Evolutionary conservation across 2,888 invertebrate species (phyloP), one percentile per base, ranked within the genome.

Genomic region (Baccha elongata): DNA sequence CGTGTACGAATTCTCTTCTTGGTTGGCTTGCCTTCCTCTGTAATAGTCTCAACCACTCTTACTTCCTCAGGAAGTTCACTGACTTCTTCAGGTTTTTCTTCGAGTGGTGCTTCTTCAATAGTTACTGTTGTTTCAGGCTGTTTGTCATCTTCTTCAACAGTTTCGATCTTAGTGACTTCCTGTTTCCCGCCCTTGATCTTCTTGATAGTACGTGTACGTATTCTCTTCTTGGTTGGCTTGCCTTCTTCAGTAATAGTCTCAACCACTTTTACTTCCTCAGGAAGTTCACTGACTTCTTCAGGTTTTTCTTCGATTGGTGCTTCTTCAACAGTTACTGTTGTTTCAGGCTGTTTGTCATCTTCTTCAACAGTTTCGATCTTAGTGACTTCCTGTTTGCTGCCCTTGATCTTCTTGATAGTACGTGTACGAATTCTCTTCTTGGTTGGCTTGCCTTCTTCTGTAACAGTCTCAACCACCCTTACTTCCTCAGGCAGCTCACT

Each of bases 381-480:
- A 8, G 87, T 87, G 13, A 86, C 73, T 79, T 87, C 86, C 80
- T 86, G 86, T 73, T 86, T 86, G 7, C 81, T 80, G 5, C 87
- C 87, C 67, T 83, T 85, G 67, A 87, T 84, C 72, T 87, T 89
- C 76, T 88, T 89, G 32, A 89, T 88, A 0, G 87, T 85, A 3
- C 88, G 88, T 69, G 88, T 90, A 50, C 88, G 73, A n/a, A 85
- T 87, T 52, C 85, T 89, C 85, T 88, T 88, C 86, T 89, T 86
- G 19, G 84, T 87, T 0, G 85, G 85, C 65, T 87, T 87, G 35
- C 87, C 89, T 84, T 87, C 86, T 42, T 87, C 87, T 37, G 87
- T 86, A 15, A 84, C 68, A 13, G 86, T 85, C 55, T 88, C 86
- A 4, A 86, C 85, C 0, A 88, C 84, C 1, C 68, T 75, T 0